A percentile compares a stretch with the other conserved stretches of the same genome.
Evolutionary conservation across 2,797 vertebrate species (phyloP).

Genomic region (Lepus oiostolus): DNA sequence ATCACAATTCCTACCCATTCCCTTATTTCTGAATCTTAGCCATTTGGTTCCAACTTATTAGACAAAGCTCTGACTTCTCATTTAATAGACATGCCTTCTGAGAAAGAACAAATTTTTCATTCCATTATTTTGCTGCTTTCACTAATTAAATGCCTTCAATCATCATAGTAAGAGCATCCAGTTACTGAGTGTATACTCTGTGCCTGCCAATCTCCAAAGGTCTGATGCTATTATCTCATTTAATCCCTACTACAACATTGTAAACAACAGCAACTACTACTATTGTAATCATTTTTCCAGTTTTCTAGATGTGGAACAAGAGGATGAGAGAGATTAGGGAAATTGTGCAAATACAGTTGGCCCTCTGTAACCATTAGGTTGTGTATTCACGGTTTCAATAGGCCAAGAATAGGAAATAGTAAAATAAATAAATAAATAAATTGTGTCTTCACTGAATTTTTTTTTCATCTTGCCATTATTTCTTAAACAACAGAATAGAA

Average conservation of each 20-base stretch:
- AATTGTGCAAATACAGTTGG: background rate
- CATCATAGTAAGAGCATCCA: background rate
- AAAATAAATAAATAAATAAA: background rate
- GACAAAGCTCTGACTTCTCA: background rate
- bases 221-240: background rate
- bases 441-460: background rate
- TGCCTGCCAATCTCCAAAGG: background rate
- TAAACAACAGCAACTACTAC: background rate
- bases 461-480: background rate
- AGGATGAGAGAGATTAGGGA: background rate
- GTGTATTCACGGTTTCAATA: background rate
- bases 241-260: background rate
- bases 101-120: constrained; percentile 29
- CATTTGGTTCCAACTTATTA: constrained; percentile 39
- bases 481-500: background rate
- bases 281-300: background rate
- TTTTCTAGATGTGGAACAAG: constrained; percentile 28
- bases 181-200: background rate
- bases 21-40: background rate
- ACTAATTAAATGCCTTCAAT: background rate
- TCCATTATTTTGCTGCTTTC: constrained; percentile 40
- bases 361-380: background rate
- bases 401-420: background rate
- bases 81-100: constrained; percentile 22
- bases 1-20: background rate